Evolutionary conservation across 2,113 vertebrate species (phyloP).

Genomic region (Glaucidium brasilianum): DNA sequence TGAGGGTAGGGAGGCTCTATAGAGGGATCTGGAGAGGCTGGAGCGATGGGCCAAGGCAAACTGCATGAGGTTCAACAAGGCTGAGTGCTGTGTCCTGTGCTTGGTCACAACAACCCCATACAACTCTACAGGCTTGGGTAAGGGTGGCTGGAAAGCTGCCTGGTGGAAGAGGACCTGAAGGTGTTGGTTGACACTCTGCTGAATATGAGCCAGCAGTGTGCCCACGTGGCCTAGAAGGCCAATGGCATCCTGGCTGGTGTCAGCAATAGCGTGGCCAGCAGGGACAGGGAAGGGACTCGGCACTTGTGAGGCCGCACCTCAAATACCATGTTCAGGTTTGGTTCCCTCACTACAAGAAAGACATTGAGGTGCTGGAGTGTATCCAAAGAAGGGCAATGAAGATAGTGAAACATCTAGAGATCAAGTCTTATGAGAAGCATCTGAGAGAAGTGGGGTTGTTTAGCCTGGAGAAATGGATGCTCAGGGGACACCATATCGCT

Average conservation of each 20-base stretch:
- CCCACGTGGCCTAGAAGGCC: not conserved
- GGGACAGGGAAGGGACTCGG: not conserved
- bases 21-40: not conserved
- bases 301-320: not conserved
- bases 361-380: too few relatives aligned
- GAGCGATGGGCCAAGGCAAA: not conserved
- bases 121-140: too few relatives aligned
- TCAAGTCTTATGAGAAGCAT: too few relatives aligned
- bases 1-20: not conserved
- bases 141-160: not conserved
- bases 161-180: too few relatives aligned
- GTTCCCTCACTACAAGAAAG: not conserved
- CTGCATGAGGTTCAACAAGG: not conserved
- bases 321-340: not conserved
- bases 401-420: too few relatives aligned
- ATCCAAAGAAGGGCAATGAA: too few relatives aligned
- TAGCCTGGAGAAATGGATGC: too few relatives aligned
- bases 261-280: not conserved
- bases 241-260: not conserved
- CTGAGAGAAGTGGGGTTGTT: too few relatives aligned
- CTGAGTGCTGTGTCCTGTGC: not conserved
- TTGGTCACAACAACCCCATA: not conserved
- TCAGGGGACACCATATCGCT: too few relatives aligned
- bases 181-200: too few relatives aligned
- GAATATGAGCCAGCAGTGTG: too few relatives aligned